Base-by-base conservation (phyloP, 2,113 vertebrate species). In the Paradisaea rubra region DNA sequence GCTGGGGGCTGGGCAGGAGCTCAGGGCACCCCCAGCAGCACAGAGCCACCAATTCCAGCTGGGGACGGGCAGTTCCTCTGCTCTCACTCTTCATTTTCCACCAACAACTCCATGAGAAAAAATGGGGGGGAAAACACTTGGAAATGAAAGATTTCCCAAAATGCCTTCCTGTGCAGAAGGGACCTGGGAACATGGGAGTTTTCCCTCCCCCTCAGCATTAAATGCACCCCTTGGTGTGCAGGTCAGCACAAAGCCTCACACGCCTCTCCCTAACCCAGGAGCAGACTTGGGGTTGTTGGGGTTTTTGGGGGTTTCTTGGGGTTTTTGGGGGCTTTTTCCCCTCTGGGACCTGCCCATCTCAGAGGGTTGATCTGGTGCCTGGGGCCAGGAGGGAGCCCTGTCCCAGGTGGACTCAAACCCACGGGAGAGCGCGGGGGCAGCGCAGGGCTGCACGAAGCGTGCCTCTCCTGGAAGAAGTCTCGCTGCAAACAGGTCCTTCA, bases 221-320 rank as follows among this genome's bases (percentile, higher is more conserved):
- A 30, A 8, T 0, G 2, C 42, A 66, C 3, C 1, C 2, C 65
- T 17, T 37, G 15, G 3, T 37, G 2, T 56, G 42, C 41, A 1
- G 12, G 15, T 27, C 15, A 37, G n/a, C 39, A 37, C 47, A 18
- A 6, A 4, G 16, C n/a, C 42, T 13, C 18, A 0, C 8, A 31
- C 27, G 24, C 6, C 15, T 17, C 45, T 7, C 42, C 3, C 1
- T 7, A 13, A 14, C 17, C 4, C 3, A 22, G 49, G 25, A 19
- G 47, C 1, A 2, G 9, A 3, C 52, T 30, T 3, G 25, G 30
- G 8, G 10, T 20, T 61, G 18, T 9, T 21, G 14, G 64, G 64
- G 8, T 8, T 33, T 33, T 42, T 15, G 3, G 14, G 14, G 63
- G 63, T 33, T 33, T 42, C 7, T 7, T 7, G 14, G 63, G 63